Evolutionary conservation across 2,888 invertebrate genomes (phyloP), one percentile per base, ranked within the genome.

Genomic region (Oscheius sp.): DNA sequence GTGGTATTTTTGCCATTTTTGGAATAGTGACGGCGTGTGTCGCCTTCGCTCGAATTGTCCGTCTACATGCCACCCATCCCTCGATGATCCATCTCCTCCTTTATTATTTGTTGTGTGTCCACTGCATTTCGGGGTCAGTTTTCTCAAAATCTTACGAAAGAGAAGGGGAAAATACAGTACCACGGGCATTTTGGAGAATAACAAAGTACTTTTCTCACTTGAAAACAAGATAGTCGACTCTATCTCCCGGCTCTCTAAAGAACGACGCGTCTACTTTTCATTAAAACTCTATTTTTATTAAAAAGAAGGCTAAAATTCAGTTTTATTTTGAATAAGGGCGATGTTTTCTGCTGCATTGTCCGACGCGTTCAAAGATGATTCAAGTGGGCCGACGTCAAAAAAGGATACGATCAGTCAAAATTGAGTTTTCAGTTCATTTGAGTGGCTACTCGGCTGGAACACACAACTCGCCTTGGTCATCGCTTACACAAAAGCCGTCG

Each of bases 371-470:
- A 35, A 35, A 35, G 35, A 35, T 35, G 35, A 35, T 35, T 35
- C 35, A 35, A 35, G 35, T 35, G 35, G 35, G 5, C 35, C 35
- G n/a, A n/a, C n/a, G 35, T 9, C 35, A 35, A 35, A 35, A 35
- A 35, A 3, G 35, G 35, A 35, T 35, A 35, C 9, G 35, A 35
- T 35, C 35, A 35, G 35, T 6, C 3, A 9, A 35, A 35, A 35
- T 35, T 35, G 49, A 13, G 5, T 55, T 72, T 75, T 35, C 74
- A 83, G 83, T 46, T 84, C 83, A 7, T 78, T 84, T 72, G 83
- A 84, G 75, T 84, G 82, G 82, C 74, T 82, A n/a, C 77, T 82
- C 66, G 83, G 83, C 64, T 84, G 82, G 82, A 81, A 73, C 18
- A 80, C 80, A 1, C 79, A 80, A 70, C 63, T 81, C 21, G 53